Evolutionary conservation across 1,140 invertebrate genomes (phyloP).

Genomic region (Drosophila quadrilineata): DNA sequence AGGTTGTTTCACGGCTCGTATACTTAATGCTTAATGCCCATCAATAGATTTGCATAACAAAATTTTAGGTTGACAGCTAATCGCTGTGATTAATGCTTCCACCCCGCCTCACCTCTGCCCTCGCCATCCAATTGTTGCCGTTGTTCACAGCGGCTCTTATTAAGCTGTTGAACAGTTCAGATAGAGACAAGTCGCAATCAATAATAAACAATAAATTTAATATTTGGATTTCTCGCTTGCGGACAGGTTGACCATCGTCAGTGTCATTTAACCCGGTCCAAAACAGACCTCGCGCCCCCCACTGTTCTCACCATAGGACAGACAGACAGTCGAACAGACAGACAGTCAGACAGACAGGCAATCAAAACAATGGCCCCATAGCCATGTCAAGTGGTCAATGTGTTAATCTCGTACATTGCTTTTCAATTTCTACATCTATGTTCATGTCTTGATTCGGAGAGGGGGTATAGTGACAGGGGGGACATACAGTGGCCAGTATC

Average conservation of each 20-base stretch:
- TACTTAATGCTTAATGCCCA: conserved; percentile 8
- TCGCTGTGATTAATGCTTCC: conserved; percentile 40
- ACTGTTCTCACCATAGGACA: too few species aligned
- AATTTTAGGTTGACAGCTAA: conserved; percentile 34
- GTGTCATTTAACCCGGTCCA: conserved; percentile 65
- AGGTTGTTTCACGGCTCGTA: conserved; percentile 28
- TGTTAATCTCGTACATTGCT: conserved; percentile 61
- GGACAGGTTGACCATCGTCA: conserved; percentile 65
- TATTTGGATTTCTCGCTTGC: conserved; percentile 20
- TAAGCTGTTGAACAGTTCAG: conserved; percentile 7
- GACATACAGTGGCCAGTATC: too few species aligned
- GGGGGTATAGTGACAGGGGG: too few species aligned
- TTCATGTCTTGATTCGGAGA: too few species aligned
- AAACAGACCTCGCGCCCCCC: too few species aligned
- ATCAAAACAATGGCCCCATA: conserved; percentile 19
- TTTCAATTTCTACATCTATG: conserved; percentile 52
- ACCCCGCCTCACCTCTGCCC: not conserved
- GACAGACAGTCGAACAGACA: too few species aligned
- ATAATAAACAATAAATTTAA: conserved; percentile 39
- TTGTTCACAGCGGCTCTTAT: not conserved
- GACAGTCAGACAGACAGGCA: too few species aligned
- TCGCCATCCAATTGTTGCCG: not conserved
- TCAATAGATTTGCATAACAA: conserved; percentile 35
- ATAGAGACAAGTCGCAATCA: conserved; percentile 42
- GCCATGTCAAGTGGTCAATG: conserved; percentile 26